Evolutionary conservation across 1,140 invertebrate species (phyloP).

Genomic region (Platyura marginata): DNA sequence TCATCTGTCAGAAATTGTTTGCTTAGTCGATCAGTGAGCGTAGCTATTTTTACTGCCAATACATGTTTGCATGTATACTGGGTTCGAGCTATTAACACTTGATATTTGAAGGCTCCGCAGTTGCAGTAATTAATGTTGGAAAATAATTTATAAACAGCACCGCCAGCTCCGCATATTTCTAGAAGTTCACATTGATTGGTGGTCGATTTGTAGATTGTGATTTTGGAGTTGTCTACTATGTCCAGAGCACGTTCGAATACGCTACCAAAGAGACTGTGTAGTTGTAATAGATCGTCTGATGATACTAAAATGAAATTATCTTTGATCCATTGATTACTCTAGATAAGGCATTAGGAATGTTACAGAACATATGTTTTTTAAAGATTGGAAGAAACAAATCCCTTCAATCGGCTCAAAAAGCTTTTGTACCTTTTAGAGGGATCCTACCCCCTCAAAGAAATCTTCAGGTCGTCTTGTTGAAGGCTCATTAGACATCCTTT

Average conservation of each 20-base stretch:
- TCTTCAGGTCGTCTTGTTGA: too few species aligned
- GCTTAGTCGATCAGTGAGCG: constrained; percentile 26
- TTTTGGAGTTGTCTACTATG: constrained; percentile 31
- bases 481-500: too few species aligned
- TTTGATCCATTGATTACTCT: too few species aligned
- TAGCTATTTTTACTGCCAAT: constrained; percentile 34
- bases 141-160: constrained; percentile 34
- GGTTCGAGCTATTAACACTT: constrained; percentile 30
- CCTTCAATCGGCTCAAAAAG: too few species aligned
- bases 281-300: constrained; percentile 29
- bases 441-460: too few species aligned
- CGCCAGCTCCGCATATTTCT: constrained; percentile 35
- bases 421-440: too few species aligned
- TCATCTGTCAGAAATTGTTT: constrained; percentile 27
- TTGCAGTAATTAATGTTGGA: constrained; percentile 40
- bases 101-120: constrained; percentile 34
- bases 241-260: constrained; percentile 35
- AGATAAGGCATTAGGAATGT: too few species aligned
- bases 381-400: too few species aligned
- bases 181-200: constrained; percentile 25
- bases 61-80: constrained; percentile 44
- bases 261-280: constrained; percentile 34
- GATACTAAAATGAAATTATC: constrained; percentile 6
- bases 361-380: too few species aligned
- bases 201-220: constrained; percentile 25